phyloP scores from a whole-genome alignment of 2,113 vertebrate species.

The western clawed frog (Xenopus tropicalis) region DNA sequence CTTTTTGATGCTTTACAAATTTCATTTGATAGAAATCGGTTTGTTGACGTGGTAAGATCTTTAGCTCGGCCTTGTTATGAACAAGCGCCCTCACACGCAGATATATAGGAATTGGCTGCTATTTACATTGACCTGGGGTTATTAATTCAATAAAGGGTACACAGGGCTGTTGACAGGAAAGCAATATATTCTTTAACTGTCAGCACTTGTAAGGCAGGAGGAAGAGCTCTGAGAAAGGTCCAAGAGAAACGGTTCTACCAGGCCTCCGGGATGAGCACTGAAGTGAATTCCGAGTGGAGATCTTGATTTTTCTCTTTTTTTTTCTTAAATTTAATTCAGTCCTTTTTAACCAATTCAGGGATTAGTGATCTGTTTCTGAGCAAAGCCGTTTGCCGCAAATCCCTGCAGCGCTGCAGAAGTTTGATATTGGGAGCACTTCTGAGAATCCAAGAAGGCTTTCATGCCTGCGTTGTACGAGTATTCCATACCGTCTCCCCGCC shows the following conservation, averaged over 20 bases:
- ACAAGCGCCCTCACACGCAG: background rate
- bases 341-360: slow-evolving; percentile 22
- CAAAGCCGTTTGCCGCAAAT: background rate
- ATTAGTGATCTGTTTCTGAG: background rate
- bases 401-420: slow-evolving; percentile 18
- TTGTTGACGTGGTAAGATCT: background rate
- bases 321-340: background rate
- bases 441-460: slow-evolving; percentile 25
- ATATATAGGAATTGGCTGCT: slow-evolving; percentile 18
- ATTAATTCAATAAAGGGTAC: slow-evolving; percentile 29
- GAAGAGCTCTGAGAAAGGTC: slow-evolving; percentile 19
- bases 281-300: slow-evolving; percentile 4
- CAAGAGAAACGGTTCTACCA: slow-evolving; percentile 19
- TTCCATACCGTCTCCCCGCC: background rate
- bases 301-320: slow-evolving; percentile 9
- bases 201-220: slow-evolving; percentile 9
- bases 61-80: background rate
- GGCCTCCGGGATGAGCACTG: slow-evolving; percentile 5
- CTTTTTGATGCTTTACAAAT: background rate
- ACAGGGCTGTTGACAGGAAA: slow-evolving; percentile 26
- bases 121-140: slow-evolving; percentile 32
- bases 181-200: slow-evolving; percentile 34
- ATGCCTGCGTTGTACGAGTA: slow-evolving; percentile 21
- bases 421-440: slow-evolving; percentile 18
- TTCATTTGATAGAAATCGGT: background rate